phyloP scores from a whole-genome alignment of 2,888 invertebrate genomes.

The Thera britannica region DNA sequence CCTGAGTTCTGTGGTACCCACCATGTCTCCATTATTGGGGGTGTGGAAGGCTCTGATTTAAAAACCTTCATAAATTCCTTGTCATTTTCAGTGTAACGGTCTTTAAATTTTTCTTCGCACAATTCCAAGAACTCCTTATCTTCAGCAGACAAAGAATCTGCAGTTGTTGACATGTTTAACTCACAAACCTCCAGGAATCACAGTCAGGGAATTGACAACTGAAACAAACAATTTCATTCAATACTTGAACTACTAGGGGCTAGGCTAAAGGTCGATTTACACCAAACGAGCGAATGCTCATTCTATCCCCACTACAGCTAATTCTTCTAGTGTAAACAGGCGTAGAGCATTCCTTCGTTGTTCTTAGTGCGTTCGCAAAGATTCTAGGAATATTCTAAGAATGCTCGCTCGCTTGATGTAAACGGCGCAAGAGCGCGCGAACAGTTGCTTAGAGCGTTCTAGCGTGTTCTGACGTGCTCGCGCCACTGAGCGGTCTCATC shows the following conservation, averaged over 20 bases:
- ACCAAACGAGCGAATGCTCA: too few species aligned
- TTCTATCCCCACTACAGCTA: too few species aligned
- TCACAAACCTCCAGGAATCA: conserved; percentile 42
- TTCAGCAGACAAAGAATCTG: conserved; percentile 74
- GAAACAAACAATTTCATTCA: conserved; percentile 34
- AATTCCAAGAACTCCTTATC: conserved; percentile 85
- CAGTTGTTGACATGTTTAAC: conserved; percentile 53
- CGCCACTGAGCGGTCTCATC: too few species aligned
- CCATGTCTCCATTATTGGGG: conserved; percentile 87
- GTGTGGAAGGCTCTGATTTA: conserved; percentile 69
- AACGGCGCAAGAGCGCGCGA: too few species aligned
- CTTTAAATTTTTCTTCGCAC: conserved; percentile 86
- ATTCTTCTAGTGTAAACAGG: too few species aligned
- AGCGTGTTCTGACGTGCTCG: too few species aligned
- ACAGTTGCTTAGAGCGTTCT: too few species aligned
- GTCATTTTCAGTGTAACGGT: conserved; percentile 87
- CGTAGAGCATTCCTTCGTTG: too few species aligned
- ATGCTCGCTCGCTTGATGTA: too few species aligned
- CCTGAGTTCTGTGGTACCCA: conserved; percentile 59
- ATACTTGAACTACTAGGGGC: neutral
- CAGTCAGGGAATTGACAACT: conserved; percentile 60
- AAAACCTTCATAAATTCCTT: conserved; percentile 83
- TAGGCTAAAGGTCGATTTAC: too few species aligned
- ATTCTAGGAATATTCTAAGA: too few species aligned
- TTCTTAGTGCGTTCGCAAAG: too few species aligned